Conservation (phyloP, 30 jellyfish, hydroid and myxozoan species). For the Clytia hemisphaerica region DNA sequence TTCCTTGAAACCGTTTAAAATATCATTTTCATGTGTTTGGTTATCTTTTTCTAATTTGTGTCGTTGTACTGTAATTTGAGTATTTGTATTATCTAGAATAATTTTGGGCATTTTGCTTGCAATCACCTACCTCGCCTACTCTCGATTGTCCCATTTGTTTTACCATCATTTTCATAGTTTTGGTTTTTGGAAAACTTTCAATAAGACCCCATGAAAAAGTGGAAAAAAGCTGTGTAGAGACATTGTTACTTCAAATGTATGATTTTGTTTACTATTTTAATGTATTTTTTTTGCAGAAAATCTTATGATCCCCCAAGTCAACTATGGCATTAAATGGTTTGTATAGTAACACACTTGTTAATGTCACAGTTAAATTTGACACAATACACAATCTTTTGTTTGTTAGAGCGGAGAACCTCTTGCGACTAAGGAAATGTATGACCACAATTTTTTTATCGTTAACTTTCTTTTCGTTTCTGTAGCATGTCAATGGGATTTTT, state of each 20-base stretch:
- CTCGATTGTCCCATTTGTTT: too few species aligned
- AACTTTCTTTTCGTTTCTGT: slow-evolving; percentile 4
- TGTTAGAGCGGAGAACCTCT: neutral
- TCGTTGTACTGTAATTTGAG: too few species aligned
- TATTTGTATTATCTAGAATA: too few species aligned
- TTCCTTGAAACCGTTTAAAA: too few species aligned
- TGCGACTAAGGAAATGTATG: neutral
- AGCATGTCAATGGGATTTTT: slow-evolving; percentile 99
- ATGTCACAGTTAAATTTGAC: neutral
- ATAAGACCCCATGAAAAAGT: too few species aligned
- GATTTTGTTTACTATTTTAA: neutral
- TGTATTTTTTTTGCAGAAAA: slow-evolving; percentile 34
- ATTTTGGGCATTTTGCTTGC: too few species aligned
- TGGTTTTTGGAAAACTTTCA: too few species aligned
- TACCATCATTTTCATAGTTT: too few species aligned
- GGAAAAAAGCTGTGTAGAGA: too few species aligned
- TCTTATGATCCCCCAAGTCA: slow-evolving; percentile 67
- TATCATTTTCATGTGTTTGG: neutral
- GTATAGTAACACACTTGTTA: neutral
- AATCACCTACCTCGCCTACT: too few species aligned
- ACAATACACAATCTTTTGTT: neutral
- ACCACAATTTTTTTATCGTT: neutral
- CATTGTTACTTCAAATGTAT: too few species aligned
- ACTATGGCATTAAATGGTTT: slow-evolving; percentile 88
- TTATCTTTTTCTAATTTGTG: neutral